Evolutionary conservation across 30 jellyfish, hydroid and myxozoan species (phyloP).

Genomic region (Morbakka virulenta): DNA sequence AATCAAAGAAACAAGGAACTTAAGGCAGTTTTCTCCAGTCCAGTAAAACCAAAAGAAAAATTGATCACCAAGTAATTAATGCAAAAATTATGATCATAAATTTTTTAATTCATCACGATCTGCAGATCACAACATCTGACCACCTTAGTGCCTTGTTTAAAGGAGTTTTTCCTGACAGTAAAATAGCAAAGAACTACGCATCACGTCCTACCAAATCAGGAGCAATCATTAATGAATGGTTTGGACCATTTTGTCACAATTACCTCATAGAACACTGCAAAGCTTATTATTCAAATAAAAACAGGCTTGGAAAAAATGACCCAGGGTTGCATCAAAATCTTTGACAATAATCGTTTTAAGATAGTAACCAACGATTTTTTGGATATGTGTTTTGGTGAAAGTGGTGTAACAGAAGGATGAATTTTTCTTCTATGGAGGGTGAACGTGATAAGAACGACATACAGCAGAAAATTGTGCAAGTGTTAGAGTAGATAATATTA

Average conservation of each 20-base stretch:
- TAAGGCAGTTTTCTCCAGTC: no score
- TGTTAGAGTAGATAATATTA: slow-evolving; percentile 9
- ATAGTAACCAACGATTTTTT: background rate
- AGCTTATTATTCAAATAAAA: background rate
- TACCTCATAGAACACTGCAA: background rate
- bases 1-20: no score
- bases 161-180: slow-evolving; percentile 54
- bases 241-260: background rate
- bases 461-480: slow-evolving; percentile 13
- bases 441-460: background rate
- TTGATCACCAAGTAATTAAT: slow-evolving; percentile 7
- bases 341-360: background rate
- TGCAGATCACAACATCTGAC: slow-evolving; percentile 35
- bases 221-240: slow-evolving; percentile 32
- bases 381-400: slow-evolving; percentile 5
- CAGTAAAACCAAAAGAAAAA: no score
- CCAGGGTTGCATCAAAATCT: background rate
- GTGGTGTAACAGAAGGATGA: background rate
- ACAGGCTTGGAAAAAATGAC: slow-evolving; percentile 15
- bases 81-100: slow-evolving; percentile 34
- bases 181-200: slow-evolving; percentile 33
- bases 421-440: background rate
- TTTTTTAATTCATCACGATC: slow-evolving; percentile 36
- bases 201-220: slow-evolving; percentile 30
- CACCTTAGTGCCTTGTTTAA: slow-evolving; percentile 32